A percentile compares a stretch with the other conserved stretches of the same genome.
These are phyloP conservation scores for Rhinella marina DNA, from an alignment of 2,797 vertebrate genomes.

Conservation along the genomic window DNA sequence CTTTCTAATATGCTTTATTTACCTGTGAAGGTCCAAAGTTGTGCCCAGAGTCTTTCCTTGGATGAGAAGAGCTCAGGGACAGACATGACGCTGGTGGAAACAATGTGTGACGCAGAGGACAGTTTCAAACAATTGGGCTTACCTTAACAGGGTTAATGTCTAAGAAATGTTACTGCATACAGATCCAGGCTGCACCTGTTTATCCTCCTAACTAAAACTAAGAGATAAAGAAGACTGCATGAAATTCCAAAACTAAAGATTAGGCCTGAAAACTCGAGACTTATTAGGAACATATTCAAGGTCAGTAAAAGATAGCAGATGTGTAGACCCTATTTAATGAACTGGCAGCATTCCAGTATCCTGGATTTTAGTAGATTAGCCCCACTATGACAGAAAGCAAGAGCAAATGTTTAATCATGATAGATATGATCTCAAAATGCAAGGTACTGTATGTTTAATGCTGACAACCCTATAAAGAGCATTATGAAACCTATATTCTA, in stretches of 20 bases:
- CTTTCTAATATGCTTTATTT: too few relatives aligned
- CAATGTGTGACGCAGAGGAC: too few relatives aligned
- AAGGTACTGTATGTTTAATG: too few relatives aligned
- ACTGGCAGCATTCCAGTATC: background rate
- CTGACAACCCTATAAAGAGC: too few relatives aligned
- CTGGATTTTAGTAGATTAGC: background rate
- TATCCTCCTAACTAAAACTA: background rate
- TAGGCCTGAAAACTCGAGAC: slow-evolving; percentile 12
- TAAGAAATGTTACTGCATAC: background rate
- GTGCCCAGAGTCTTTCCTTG: too few relatives aligned
- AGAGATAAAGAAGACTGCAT: background rate
- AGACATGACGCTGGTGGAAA: too few relatives aligned
- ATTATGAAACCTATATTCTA: too few relatives aligned
- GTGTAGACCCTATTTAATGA: background rate
- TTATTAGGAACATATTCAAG: slow-evolving; percentile 19
- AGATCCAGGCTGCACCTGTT: slow-evolving; percentile 17
- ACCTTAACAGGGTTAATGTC: background rate
- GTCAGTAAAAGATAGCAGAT: slow-evolving; percentile 13
- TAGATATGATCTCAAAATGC: background rate
- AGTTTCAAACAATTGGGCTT: too few relatives aligned
- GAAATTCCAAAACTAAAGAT: slow-evolving; percentile 36
- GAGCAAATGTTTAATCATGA: background rate
- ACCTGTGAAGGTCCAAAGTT: too few relatives aligned
- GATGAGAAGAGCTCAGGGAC: too few relatives aligned
- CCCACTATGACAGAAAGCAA: background rate